Evolutionary conservation across 2,113 vertebrate species (phyloP), one percentile per base, ranked within the genome.

Genomic region (Grammomys dolichurus): DNA sequence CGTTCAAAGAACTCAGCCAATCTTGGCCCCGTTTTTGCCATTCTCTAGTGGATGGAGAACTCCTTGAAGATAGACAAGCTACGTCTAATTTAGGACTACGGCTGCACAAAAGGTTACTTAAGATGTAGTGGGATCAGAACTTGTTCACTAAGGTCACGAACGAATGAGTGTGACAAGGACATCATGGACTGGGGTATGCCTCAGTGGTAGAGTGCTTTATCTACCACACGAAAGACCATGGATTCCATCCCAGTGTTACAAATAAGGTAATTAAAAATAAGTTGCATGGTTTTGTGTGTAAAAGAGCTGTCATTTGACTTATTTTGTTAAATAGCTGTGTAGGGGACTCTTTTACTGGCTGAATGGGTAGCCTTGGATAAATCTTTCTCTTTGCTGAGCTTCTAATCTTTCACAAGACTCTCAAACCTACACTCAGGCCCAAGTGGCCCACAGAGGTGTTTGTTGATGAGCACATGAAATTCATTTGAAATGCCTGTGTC

Each of bases 401-500:
- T 93, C 9, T 0, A 56, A 40, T 90, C 43, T 92, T 56, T 33
- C 51, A 56, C 31, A 94, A 58, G 48, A 84, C 36, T 75, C 20
- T 65, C 28, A 84, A 81, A 93, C 20, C 70, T 90, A 54, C 16
- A 95, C 46, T 90, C 91, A 48, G 48, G 63, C n/a, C 48, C 2
- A 13, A 72, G 46, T 58, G 48, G 19, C 46, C 77, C 92, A 69
- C 36, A 87, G 73, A 72, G 63, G 33, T 26, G 56, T 93, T 95
- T 91, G 28, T 54, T 93, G 56, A 46, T 81, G 73, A 31, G 36
- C 28, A 48, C 20, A 16, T 92, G 82, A 88, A 93, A 92, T 90
- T 89, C 40, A 92, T 73, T 95, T 60, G 58, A 85, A 95, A 77
- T 92, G 69, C 28, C 54, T 84, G 46, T 67, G 87, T 91, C 78